These are phyloP conservation scores for Ochlodes sylvanus DNA, from an alignment of 2,888 invertebrate species.

Conservation along the genomic window DNA sequence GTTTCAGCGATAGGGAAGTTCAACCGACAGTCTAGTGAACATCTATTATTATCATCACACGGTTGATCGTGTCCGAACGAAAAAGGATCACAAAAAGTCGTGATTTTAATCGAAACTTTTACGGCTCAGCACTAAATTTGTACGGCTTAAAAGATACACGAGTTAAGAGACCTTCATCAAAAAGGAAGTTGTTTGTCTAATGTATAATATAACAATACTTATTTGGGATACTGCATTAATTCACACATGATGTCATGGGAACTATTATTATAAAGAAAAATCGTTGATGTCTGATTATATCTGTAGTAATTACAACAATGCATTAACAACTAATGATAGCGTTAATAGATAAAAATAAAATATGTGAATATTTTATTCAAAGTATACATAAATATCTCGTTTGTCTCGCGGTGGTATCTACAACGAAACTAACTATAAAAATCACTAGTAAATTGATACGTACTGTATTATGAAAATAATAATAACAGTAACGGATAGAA, in stretches of 20 bases:
- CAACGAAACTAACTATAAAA: too few species aligned
- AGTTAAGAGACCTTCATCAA: conserved; percentile 1
- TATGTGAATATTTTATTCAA: neutral
- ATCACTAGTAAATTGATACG: too few species aligned
- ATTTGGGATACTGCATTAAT: neutral
- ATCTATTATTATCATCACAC: conserved; percentile 53
- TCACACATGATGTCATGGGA: neutral
- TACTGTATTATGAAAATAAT: too few species aligned
- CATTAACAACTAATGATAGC: neutral
- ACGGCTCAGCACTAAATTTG: conserved; percentile 6
- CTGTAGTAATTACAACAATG: neutral
- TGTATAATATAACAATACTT: neutral
- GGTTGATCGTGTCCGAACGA: conserved; percentile 51
- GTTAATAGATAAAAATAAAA: neutral
- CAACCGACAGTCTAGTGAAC: conserved; percentile 55
- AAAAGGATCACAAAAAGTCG: conserved; percentile 51
- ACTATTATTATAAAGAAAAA: neutral
- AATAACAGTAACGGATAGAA: too few species aligned
- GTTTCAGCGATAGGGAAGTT: conserved; percentile 53
- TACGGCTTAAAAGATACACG: neutral
- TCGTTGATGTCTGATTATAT: neutral
- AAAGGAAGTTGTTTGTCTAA: conserved; percentile 1
- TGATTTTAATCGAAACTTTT: conserved; percentile 33
- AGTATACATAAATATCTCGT: too few species aligned
- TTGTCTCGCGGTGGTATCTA: too few species aligned